Evolutionary conservation across 2,888 invertebrate species (phyloP).

Genomic region (Trichogramma evanescens): DNA sequence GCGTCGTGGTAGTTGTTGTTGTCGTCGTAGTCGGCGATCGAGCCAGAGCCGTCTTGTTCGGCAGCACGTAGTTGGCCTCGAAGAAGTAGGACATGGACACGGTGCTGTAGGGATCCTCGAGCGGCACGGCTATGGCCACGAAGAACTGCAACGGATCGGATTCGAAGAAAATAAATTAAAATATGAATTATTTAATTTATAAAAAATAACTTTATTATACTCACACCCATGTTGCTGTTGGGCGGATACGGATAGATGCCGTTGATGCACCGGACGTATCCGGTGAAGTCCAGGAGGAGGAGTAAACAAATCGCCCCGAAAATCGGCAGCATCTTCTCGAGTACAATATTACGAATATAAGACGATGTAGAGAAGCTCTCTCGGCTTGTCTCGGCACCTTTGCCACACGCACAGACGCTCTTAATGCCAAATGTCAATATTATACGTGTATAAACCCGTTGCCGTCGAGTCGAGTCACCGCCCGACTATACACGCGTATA

Average conservation of each 20-base stretch:
- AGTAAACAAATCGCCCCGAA: too few species aligned
- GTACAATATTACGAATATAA: too few species aligned
- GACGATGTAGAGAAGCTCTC: too few species aligned
- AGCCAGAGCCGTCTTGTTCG: slow-evolving; percentile 46
- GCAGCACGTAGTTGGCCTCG: slow-evolving; percentile 62
- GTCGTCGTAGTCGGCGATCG: slow-evolving; percentile 3
- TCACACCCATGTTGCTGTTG: slow-evolving; percentile 42
- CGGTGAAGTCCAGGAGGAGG: too few species aligned
- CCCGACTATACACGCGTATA: too few species aligned
- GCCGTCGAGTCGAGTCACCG: too few species aligned
- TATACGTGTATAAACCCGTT: too few species aligned
- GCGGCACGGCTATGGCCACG: slow-evolving; percentile 63
- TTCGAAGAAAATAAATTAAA: background rate
- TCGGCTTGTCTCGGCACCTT: too few species aligned
- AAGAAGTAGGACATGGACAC: slow-evolving; percentile 69
- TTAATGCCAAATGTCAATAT: too few species aligned
- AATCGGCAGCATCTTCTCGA: too few species aligned
- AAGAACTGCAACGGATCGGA: slow-evolving; percentile 52
- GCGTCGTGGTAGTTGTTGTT: background rate
- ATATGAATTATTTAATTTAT: too few species aligned
- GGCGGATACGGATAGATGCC: slow-evolving; percentile 38
- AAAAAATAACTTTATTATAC: slow-evolving; percentile 16
- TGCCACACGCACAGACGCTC: too few species aligned
- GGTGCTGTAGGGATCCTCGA: slow-evolving; percentile 63
- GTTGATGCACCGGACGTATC: slow-evolving; percentile 33